Percentiles rank a stretch among this genome's conserved stretches.
Conservation (phyloP, 2,113 vertebrate genomes). For the Alligator sinensis region DNA sequence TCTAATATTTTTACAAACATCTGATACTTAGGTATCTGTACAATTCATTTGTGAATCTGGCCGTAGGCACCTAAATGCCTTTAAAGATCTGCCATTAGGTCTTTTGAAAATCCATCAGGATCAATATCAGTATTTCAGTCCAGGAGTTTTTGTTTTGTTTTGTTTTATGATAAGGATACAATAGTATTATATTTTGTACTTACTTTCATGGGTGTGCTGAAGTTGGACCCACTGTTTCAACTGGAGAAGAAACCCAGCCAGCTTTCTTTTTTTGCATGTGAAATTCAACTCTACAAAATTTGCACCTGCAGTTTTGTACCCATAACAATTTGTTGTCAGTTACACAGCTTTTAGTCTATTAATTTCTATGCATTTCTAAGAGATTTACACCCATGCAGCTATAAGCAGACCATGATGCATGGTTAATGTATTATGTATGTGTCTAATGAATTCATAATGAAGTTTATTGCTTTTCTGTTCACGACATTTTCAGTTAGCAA, state of each 20-base stretch:
- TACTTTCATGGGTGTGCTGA: background rate
- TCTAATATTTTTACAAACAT: too few relatives aligned
- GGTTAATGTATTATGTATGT: background rate
- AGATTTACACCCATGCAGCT: background rate
- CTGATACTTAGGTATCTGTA: too few relatives aligned
- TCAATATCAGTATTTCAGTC: background rate
- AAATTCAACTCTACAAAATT: background rate
- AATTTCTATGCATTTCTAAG: rapidly evolving
- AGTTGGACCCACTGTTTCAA: background rate
- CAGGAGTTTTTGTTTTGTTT: background rate
- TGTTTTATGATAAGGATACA: background rate
- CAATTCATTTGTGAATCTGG: background rate
- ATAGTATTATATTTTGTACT: background rate
- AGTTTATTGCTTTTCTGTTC: background rate
- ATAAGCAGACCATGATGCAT: background rate
- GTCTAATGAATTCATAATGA: rapidly evolving
- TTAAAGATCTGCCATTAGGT: background rate
- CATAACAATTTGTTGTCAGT: background rate
- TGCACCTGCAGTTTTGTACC: background rate
- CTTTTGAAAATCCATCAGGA: background rate
- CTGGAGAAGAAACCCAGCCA: background rate
- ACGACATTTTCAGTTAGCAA: background rate
- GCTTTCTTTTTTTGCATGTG: rapidly evolving
- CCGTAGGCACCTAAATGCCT: background rate
- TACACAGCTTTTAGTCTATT: background rate